Base-by-base conservation (phyloP, 2,113 vertebrate genomes). In the Myxocyprinus asiaticus region DNA sequence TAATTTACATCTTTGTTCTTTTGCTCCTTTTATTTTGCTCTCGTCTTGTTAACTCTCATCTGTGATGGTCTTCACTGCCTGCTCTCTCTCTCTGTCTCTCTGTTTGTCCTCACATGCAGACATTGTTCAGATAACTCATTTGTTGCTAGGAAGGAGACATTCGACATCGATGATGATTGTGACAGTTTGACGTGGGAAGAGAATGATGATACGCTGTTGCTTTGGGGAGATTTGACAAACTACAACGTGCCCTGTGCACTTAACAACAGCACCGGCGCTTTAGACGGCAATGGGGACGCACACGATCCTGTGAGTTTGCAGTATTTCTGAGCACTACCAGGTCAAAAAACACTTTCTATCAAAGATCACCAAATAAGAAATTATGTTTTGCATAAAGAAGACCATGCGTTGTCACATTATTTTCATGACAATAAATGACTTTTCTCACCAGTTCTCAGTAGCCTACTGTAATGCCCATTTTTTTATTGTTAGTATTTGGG, bases 141-240 rank as follows among this genome's bases (percentile, higher is more conserved):
- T 90, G 89, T 90, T 87, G 12, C 51, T 77, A 99, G 97, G 86
- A 93, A 96, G 0, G 98, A 99, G 87, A 97, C 96, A 0, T 99
- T 98, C 0, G 98, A 99, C 64, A 95, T 99, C 5, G 94, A 94
- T 56, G 98, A 99, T 0, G 98, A 99, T 90, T 98, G 97, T 11
- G 98, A 99, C 88, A 99, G 98, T 84, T 91, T 99, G 86, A 97
- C 96, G 0, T 99, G 98, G 98, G 98, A 33, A 33, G 22, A 99
- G 83, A 99, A 96, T 0, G 98, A 98, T 74, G 97, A 99, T 56
- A 99, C 97, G 0, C 84, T 99, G 86, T 88, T 99, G 66, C 93
- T 99, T 3, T 99, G 98, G 98, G 98, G 99, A 67, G 98, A 99
- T 86, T 99, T 99, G 82, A 88, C 96, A 14, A 98, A 99, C 90